These are phyloP conservation scores for Caenorhabditis afra DNA, from an alignment of 2,888 invertebrate genomes.

Conservation along the genomic window DNA sequence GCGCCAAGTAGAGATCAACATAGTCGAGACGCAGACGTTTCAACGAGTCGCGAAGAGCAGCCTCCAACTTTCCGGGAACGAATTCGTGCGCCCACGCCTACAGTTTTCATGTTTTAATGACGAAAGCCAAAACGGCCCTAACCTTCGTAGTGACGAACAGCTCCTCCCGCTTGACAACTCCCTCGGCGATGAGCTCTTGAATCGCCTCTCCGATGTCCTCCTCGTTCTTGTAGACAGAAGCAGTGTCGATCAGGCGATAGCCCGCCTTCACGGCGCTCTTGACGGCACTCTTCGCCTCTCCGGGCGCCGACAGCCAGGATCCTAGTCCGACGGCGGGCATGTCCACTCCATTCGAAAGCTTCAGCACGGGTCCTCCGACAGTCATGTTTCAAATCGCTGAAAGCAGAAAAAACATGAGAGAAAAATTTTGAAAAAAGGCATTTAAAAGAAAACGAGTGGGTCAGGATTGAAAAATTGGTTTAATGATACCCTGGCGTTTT, in stretches of 20 bases:
- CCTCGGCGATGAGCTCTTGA: conserved; percentile 86
- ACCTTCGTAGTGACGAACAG: conserved; percentile 89
- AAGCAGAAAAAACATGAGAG: not conserved
- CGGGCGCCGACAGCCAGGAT: conserved; percentile 80
- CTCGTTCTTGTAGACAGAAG: conserved; percentile 88
- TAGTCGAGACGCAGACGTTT: conserved; percentile 87
- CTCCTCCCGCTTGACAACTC: conserved; percentile 87
- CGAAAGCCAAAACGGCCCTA: no score
- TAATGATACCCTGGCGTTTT: no score
- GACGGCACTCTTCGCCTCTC: conserved; percentile 86
- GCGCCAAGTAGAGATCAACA: conserved; percentile 89
- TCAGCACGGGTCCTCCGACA: conserved; percentile 33
- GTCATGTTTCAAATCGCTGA: not conserved
- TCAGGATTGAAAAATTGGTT: no score
- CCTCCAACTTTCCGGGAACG: conserved; percentile 39
- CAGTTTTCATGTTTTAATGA: no score
- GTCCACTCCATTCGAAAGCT: conserved; percentile 69
- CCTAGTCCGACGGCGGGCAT: conserved; percentile 74
- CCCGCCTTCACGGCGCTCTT: conserved; percentile 87
- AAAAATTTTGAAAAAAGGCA: not conserved
- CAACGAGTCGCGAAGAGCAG: conserved; percentile 80
- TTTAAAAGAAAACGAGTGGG: no score
- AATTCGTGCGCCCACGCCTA: conserved; percentile 37
- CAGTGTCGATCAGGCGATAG: conserved; percentile 90
- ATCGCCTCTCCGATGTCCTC: conserved; percentile 86